Percentiles rank a stretch among this genome's conserved stretches.
Evolutionary conservation across 2,797 vertebrate genomes (phyloP).

Genomic region (Chloroceryle inda): DNA sequence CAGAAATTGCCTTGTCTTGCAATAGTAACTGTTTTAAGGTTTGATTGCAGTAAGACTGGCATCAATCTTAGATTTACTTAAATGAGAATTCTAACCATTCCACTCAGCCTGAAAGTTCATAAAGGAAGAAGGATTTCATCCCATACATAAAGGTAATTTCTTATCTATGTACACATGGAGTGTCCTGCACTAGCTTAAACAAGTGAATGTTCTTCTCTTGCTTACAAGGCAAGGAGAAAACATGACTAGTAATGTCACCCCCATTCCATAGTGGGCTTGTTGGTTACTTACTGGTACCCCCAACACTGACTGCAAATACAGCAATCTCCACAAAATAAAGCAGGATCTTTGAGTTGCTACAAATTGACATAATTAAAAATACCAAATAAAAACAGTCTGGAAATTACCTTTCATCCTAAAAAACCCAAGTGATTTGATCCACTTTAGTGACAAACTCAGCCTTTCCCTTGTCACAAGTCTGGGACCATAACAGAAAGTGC

Average conservation of each 20-base stretch:
- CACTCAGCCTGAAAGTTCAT: not conserved
- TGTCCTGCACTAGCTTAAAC: not conserved
- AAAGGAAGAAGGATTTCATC: constrained; percentile 12
- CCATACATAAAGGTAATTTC: constrained; percentile 45
- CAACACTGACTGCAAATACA: not conserved
- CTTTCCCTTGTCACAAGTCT: not conserved
- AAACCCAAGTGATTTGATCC: not conserved
- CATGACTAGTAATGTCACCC: constrained; percentile 42
- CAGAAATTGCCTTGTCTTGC: not conserved
- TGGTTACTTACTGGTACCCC: not conserved
- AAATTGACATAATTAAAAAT: not conserved
- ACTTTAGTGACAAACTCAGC: not conserved
- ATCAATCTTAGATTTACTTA: constrained; percentile 5
- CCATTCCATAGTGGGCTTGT: not conserved
- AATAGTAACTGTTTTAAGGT: not conserved
- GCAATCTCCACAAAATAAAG: not conserved
- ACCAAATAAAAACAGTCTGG: not conserved
- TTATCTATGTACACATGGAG: constrained; percentile 49
- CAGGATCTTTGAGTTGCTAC: not conserved
- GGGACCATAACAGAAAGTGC: not conserved
- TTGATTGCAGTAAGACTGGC: not conserved
- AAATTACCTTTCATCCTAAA: constrained; percentile 18
- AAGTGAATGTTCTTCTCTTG: not conserved
- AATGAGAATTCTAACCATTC: constrained; percentile 7
- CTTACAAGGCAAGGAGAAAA: constrained; percentile 31